Base-by-base conservation (phyloP, 2,888 invertebrate species). In the Oeneis ivallda region DNA sequence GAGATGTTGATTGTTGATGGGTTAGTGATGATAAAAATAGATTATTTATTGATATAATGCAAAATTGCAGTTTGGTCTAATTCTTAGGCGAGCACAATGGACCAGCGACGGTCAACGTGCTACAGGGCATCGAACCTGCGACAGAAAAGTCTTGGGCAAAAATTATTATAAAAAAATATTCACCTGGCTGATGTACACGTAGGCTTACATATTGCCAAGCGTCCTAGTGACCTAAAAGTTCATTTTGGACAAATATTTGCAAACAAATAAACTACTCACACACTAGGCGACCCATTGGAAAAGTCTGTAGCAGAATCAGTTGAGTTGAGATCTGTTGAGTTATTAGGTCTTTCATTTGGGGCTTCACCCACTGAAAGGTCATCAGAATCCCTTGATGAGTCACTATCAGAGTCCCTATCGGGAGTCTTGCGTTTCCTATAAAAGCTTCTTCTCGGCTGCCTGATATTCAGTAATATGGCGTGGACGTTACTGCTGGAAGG, bases 401-500 rank as follows among this genome's bases (percentile, higher is more conserved):
- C 84, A 64, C 84, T 88, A 62, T 88, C 87, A 0, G 86, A 81
- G 56, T 89, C 89, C 59, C 83, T 78, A 6, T 83, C 87, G 0
- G 89, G 86, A 1, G 89, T 87, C 72, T 86, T 89, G 17, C 90
- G 76, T 75, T 90, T 91, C 57, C 90, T 84, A 62, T 90, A 91
- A 69, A 86, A 86, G 50, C 88, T 80, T n/a, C 83, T 79, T 72
- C 73, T 82, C 0, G 86, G 84, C 26, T 83, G 83, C 64, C 84
- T 77, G 17, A 91, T 82, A 64, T 88, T 87, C 15, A 87, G 59
- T 4, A 91, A 74, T 34, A 91, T 86, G 1, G 86, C 79, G 34
- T 83, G 77, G 13, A 90, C 80, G 43, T 86, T 86, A 68, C 86
- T 89, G 17, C 84, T 81, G 0, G 91, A 90, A 8, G 92, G 85